A percentile compares a stretch with the other conserved stretches of the same genome.
Conservation (phyloP, 2,888 invertebrate genomes). For the Daptonema setosum region DNA sequence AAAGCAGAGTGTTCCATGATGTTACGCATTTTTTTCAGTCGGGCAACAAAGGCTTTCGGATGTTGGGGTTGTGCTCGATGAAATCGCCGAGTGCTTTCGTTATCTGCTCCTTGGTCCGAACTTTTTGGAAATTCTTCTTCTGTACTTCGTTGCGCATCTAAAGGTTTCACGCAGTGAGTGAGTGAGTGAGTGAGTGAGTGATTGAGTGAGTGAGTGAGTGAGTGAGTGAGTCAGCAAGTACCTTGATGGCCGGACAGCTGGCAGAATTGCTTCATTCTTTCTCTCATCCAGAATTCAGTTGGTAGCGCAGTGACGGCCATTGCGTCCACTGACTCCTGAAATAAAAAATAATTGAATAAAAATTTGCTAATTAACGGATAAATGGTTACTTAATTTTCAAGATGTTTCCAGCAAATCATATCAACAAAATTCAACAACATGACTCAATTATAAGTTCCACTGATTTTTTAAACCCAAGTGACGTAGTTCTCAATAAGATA, state of each 20-base stretch:
- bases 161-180: no score
- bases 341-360: conserved; percentile 11
- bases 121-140: conserved; percentile 60
- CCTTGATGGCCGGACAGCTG: conserved; percentile 24
- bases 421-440: no score
- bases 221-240: no score
- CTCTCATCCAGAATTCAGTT: conserved; percentile 24
- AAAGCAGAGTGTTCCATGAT: conserved; percentile 65
- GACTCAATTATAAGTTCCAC: no score
- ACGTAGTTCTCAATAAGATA: no score
- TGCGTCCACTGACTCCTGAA: conserved; percentile 24
- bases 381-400: no score
- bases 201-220: no score
- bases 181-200: no score
- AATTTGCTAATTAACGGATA: no score
- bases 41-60: conserved; percentile 45
- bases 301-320: conserved; percentile 26
- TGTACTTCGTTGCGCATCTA: no score
- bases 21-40: conserved; percentile 51
- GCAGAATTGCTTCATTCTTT: conserved; percentile 23
- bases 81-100: conserved; percentile 16
- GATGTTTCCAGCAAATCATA: no score
- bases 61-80: conserved; percentile 19
- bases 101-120: conserved; percentile 49
- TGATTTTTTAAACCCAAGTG: no score